Conservation (phyloP, 2,113 vertebrate genomes). For the Gnathonemus echidnorhynchus region DNA sequence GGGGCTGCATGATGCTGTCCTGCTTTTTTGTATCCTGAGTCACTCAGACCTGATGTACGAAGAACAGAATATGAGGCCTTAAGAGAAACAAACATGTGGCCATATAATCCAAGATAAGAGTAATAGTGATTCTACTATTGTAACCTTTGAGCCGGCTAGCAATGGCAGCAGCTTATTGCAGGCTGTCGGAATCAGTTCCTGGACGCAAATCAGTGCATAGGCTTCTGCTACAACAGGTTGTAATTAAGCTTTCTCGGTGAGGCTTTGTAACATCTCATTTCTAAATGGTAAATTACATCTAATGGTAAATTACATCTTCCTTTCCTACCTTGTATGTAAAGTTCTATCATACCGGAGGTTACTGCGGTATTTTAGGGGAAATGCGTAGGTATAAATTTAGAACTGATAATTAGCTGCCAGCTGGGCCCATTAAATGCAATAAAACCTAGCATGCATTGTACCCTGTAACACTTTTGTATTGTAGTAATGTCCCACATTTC, state of each 20-base stretch:
- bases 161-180: neutral
- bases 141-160: neutral
- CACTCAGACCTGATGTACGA: neutral
- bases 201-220: neutral
- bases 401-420: neutral
- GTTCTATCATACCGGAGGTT: neutral
- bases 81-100: neutral
- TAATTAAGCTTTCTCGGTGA: neutral
- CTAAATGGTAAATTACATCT: neutral
- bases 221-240: neutral
- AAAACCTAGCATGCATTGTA: neutral
- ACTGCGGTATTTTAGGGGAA: neutral
- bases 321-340: neutral
- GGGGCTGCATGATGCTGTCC: neutral
- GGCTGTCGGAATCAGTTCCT: neutral
- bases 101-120: neutral
- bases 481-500: neutral
- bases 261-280: neutral
- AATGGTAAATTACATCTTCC: neutral
- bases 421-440: neutral
- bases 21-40: neutral
- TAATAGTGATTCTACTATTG: neutral
- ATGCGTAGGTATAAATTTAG: conserved; percentile 9
- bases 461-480: neutral
- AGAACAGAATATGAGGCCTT: neutral